Percentiles rank a stretch among this genome's conserved stretches.
Evolutionary conservation across 1,140 invertebrate species (phyloP).

Genomic region (Oedothorax gibbosus): DNA sequence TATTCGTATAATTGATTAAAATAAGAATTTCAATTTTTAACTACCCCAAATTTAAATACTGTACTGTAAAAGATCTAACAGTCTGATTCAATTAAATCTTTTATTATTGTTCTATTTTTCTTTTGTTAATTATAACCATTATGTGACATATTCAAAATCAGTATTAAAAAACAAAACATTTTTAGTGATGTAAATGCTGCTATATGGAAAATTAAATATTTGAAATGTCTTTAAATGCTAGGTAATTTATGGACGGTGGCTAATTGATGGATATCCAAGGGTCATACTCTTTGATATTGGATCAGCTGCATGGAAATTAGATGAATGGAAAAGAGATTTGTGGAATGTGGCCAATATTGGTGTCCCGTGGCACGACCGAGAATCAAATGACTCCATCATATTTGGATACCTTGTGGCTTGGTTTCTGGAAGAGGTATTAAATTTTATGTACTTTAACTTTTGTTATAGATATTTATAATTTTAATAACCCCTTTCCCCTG

Average conservation of each 20-base stretch:
- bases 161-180: too few species aligned
- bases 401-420: constrained; percentile 96
- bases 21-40: too few species aligned
- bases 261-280: constrained; percentile 99
- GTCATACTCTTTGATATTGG: constrained; percentile 98
- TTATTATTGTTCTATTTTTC: too few species aligned
- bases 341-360: constrained; percentile 89
- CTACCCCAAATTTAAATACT: too few species aligned
- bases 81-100: too few species aligned
- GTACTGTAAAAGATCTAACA: too few species aligned
- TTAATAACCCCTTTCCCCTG: neutral
- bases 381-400: constrained; percentile 97
- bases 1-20: too few species aligned
- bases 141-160: too few species aligned
- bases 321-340: constrained; percentile 94
- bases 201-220: too few species aligned
- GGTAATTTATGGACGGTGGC: constrained; percentile 94
- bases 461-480: neutral
- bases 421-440: constrained; percentile 82
- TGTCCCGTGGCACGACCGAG: constrained; percentile 93
- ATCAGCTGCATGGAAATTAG: constrained; percentile 94
- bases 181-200: too few species aligned
- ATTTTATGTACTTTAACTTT: neutral
- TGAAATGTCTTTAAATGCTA: constrained; percentile 65
- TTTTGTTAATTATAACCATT: too few species aligned